Evolutionary conservation across 2,797 vertebrate species (phyloP), one percentile per base, ranked within the genome.

Genomic region (Caiman crocodilus): DNA sequence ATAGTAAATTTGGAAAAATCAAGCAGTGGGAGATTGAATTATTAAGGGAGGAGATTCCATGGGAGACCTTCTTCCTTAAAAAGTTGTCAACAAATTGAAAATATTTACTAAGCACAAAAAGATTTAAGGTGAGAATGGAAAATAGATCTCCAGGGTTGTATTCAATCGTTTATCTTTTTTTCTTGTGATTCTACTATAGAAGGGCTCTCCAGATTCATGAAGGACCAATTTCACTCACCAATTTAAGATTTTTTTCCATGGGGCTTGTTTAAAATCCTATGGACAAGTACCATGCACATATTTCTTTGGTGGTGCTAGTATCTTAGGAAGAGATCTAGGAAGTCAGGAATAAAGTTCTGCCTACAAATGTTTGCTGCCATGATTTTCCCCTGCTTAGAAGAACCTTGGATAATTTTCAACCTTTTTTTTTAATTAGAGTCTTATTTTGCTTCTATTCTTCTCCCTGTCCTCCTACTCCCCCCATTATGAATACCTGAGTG

Each of bases 381-480:
- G 84, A 65, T 61, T 86, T 42, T 10, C 64, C 75, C 81, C n/a
- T 59, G 74, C 42, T 90, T 88, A 88, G 89, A 93, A 92, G 85
- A 76, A 64, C 7, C 30, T 73, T 26, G 16, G 56, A 20, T 75
- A 90, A 84, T 82, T 95, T 80, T 85, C 82, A 91, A 90, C 87
- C 4, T 60, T 81, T 42, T 85, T 13, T 80, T 94, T 90, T 58
- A 93, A 94, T 87, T 80, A 85, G 5, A 55, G 8, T 79, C 56
- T 88, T 89, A 60, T 90, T 95, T 93, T 90, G 57, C 67, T 28
- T 78, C 82, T 82, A 32, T 74, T 65, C 86, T 87, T 89, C 9
- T 87, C 21, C 17, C 5, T 55, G 28, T 81, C 92, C 89, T 92
- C 35, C 71, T 32, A 74, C 55, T 82, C 90, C 32, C 17, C 63